Evolutionary conservation across 2,888 invertebrate genomes (phyloP).

Genomic region (Heliconius ismenius): DNA sequence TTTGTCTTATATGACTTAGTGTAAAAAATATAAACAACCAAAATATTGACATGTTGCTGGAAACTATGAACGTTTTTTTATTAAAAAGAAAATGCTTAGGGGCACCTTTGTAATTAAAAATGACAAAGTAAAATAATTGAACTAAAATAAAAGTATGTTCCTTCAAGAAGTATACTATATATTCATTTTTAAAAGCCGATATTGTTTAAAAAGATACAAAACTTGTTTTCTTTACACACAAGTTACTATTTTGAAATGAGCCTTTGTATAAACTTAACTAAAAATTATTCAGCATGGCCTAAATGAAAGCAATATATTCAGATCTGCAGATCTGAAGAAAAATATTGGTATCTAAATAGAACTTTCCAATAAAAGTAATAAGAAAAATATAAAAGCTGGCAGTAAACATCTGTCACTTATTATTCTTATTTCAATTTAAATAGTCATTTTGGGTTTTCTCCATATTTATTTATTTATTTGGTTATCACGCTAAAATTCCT

Average conservation of each 20-base stretch:
- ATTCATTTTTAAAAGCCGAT: too few relatives aligned
- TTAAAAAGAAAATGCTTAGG: too few relatives aligned
- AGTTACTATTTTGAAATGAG: too few relatives aligned
- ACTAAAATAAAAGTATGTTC: background rate
- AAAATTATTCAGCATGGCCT: too few relatives aligned
- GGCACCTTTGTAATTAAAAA: background rate
- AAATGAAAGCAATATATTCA: too few relatives aligned
- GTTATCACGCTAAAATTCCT: slow-evolving; percentile 56
- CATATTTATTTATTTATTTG: slow-evolving; percentile 60
- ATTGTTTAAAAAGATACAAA: too few relatives aligned
- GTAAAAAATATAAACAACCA: background rate
- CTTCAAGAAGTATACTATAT: too few relatives aligned
- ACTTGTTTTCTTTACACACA: too few relatives aligned
- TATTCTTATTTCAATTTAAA: slow-evolving; percentile 65
- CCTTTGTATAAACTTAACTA: background rate
- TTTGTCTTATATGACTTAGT: background rate
- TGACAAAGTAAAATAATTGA: background rate
- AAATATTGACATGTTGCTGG: background rate
- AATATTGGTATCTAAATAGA: too few relatives aligned
- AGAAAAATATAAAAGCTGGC: slow-evolving; percentile 26
- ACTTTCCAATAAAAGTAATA: background rate
- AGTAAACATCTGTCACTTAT: slow-evolving; percentile 25
- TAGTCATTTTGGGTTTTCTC: slow-evolving; percentile 54
- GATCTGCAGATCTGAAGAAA: too few relatives aligned
- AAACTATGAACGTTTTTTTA: background rate